These are phyloP conservation scores for Crocallis elinguaria DNA, from an alignment of 2,888 invertebrate genomes.

Conservation along the genomic window DNA sequence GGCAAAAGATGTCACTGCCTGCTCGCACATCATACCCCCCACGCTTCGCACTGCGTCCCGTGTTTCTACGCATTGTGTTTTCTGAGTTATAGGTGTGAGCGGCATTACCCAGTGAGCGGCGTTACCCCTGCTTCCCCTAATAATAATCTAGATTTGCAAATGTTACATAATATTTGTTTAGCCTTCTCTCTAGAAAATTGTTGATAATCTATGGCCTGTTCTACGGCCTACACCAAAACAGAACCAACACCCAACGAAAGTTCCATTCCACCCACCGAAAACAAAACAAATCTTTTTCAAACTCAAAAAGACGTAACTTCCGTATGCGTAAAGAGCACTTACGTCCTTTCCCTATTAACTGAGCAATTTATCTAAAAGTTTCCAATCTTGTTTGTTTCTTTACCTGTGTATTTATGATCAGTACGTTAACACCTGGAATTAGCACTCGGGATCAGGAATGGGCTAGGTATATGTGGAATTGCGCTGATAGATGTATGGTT, in stretches of 20 bases:
- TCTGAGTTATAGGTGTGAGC: no score
- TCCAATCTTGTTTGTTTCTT: conserved; percentile 15
- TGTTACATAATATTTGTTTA: no score
- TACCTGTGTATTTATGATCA: conserved; percentile 17
- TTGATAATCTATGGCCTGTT: no score
- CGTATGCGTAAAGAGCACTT: neutral
- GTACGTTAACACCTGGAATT: conserved; percentile 16
- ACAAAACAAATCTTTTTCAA: neutral
- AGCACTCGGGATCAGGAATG: conserved; percentile 7
- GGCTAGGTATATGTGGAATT: neutral
- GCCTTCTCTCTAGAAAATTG: no score
- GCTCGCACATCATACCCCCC: no score
- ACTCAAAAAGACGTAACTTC: neutral
- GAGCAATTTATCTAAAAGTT: conserved; percentile 5
- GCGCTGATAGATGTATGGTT: conserved; percentile 4
- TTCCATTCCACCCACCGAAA: neutral
- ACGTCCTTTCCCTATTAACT: neutral
- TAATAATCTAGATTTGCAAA: no score
- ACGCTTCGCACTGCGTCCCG: no score
- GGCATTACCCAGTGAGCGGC: no score
- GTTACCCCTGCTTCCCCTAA: no score
- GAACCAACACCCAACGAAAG: neutral
- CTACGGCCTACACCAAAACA: neutral
- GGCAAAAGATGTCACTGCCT: no score
- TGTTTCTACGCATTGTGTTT: no score